These are phyloP conservation scores for Pollachius pollachius DNA, from an alignment of 2,113 vertebrate genomes.

Conservation along the genomic window DNA sequence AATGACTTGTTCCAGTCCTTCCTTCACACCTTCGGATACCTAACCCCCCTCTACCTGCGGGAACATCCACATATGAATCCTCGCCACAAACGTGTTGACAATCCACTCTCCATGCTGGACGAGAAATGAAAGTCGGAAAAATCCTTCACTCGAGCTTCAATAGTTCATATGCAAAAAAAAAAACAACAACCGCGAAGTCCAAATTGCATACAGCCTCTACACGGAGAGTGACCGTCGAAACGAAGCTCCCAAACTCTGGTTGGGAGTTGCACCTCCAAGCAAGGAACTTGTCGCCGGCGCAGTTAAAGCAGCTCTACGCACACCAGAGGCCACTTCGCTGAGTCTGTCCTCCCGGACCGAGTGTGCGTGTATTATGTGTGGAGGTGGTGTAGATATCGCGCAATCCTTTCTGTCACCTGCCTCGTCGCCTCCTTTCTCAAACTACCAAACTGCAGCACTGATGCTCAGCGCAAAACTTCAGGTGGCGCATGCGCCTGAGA, in stretches of 20 bases:
- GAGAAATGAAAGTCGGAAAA: slow-evolving; percentile 22
- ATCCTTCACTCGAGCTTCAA: slow-evolving; percentile 16
- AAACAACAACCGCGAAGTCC: too few species aligned
- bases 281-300: slow-evolving; percentile 46
- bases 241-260: too few species aligned
- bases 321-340: slow-evolving; percentile 34
- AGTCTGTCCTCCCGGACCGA: slow-evolving; percentile 44
- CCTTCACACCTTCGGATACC: slow-evolving; percentile 42
- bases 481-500: slow-evolving; percentile 85
- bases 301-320: slow-evolving; percentile 33
- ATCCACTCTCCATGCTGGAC: slow-evolving; percentile 69
- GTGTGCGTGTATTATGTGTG: slow-evolving; percentile 32
- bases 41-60: slow-evolving; percentile 64
- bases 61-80: slow-evolving; percentile 65
- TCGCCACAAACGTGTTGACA: slow-evolving; percentile 64
- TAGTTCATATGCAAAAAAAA: not conserved
- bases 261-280: slow-evolving; percentile 38
- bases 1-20: slow-evolving; percentile 30
- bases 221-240: not conserved
- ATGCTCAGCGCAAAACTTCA: slow-evolving; percentile 56
- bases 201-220: too few species aligned
- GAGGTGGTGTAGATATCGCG: slow-evolving; percentile 41
- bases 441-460: slow-evolving; percentile 48
- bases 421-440: slow-evolving; percentile 56
- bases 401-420: slow-evolving; percentile 69